Evolutionary conservation across 1,140 invertebrate species (phyloP), one percentile per base, ranked within the genome.

Genomic region (Aphidius gifuensis): DNA sequence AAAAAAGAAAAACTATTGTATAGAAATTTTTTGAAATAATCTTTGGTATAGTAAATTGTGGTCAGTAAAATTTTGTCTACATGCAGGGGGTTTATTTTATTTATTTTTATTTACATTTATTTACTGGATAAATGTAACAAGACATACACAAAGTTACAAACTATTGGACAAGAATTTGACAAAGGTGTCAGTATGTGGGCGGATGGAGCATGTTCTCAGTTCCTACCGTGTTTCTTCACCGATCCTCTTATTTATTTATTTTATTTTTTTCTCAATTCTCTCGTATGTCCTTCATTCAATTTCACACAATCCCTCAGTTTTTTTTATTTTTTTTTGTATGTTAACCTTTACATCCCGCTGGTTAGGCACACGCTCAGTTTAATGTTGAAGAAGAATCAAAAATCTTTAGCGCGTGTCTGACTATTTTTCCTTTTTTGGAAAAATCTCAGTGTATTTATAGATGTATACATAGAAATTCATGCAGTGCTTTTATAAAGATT

Each of bases 191-290:
- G 23, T 32, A 49, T 40, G 64, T 59, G 58, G 60, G 51, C 57
- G 60, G 56, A 45, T 49, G 64, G 64, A 47, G 50, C 57, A 39
- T 62, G 57, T 59, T 66, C 50, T 56, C 60, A 60, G 48, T 60
- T 60, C 58, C 49, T 48, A 49, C 46, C 43, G 53, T 55, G 49
- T 38, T 16, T 9, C 6, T 11, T 9, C 7, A 9, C 11, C 42
- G 7, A 16, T 49, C 38, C 11, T 47, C 56, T 50, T 56, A 56
- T 55, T 47, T 40, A 48, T 57, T 38, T 49, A 58, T 62, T 62
- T 58, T 44, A 59, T 59, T 45, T 44, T 6, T 46, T 58, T 58
- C 5, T 45, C 44, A 45, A 32, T 32, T 32, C 23, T 32, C 23
- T 32, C 23, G 23, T 32, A 32, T 32, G 23, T 32, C 23, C 23